Evolutionary conservation across 1,140 invertebrate species (phyloP).

Genomic region (Formica exsecta): DNA sequence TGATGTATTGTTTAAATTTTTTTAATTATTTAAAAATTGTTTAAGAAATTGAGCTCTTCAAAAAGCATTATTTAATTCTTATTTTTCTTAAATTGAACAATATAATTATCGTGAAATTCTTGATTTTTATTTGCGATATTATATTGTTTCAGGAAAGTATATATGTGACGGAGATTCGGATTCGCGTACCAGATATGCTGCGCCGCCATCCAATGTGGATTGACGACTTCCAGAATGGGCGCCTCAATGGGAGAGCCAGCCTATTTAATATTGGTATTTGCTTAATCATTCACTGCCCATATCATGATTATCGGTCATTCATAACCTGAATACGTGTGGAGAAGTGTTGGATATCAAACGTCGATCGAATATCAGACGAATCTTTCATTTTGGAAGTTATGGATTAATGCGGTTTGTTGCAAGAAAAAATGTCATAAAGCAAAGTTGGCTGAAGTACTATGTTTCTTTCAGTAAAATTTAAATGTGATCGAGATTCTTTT

Average conservation of each 20-base stretch:
- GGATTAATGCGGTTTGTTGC: not conserved
- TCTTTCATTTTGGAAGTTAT: slow-evolving; percentile 15
- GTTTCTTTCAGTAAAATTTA: not conserved
- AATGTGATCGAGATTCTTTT: slow-evolving; percentile 20
- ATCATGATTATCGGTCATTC: slow-evolving; percentile 68
- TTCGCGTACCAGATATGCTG: slow-evolving; percentile 83
- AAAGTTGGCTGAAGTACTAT: not conserved
- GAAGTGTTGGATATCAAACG: slow-evolving; percentile 73
- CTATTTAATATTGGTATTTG: slow-evolving; percentile 78
- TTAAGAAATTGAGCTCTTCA: not conserved
- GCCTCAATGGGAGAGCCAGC: slow-evolving; percentile 80
- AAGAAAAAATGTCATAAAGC: not conserved
- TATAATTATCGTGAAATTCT: not conserved
- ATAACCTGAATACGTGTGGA: slow-evolving; percentile 56
- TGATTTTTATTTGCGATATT: not conserved
- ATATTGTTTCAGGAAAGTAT: slow-evolving; percentile 90
- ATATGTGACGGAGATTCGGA: slow-evolving; percentile 95
- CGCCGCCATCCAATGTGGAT: slow-evolving; percentile 82
- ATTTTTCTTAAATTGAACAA: not conserved
- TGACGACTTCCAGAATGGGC: slow-evolving; percentile 83
- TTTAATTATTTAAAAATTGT: slow-evolving; percentile 1
- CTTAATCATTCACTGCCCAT: slow-evolving; percentile 83
- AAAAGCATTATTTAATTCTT: not conserved
- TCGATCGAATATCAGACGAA: slow-evolving; percentile 12
- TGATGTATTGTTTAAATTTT: no score